These are phyloP conservation scores for Hipparchia semele DNA, from an alignment of 2,888 invertebrate genomes.

Conservation along the genomic window DNA sequence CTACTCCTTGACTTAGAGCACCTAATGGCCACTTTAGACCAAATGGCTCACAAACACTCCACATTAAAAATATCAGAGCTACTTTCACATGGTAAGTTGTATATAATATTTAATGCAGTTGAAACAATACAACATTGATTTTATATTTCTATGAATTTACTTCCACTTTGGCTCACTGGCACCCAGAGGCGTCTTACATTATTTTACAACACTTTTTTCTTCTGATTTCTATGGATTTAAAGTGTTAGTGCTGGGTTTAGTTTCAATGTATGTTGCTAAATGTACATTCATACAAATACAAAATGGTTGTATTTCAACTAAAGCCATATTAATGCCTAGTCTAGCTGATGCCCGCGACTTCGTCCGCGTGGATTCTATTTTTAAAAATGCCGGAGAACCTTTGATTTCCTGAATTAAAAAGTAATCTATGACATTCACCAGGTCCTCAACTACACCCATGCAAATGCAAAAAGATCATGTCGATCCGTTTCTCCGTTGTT, in stretches of 20 bases:
- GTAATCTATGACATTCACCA: too few relatives aligned
- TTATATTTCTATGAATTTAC: slow-evolving; percentile 2
- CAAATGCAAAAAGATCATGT: too few relatives aligned
- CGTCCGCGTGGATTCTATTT: too few relatives aligned
- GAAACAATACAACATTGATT: too few relatives aligned
- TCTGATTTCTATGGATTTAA: not conserved
- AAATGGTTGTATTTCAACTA: not conserved
- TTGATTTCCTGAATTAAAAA: too few relatives aligned
- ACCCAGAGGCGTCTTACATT: not conserved
- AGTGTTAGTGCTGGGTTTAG: not conserved
- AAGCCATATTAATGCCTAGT: not conserved
- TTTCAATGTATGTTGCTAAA: not conserved
- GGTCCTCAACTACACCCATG: too few relatives aligned
- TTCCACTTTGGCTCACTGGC: not conserved
- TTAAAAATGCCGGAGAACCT: too few relatives aligned
- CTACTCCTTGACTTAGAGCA: slow-evolving; percentile 82
- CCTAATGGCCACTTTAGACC: slow-evolving; percentile 82
- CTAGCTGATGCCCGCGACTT: too few relatives aligned
- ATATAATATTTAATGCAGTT: slow-evolving; percentile 21
- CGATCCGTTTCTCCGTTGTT: too few relatives aligned
- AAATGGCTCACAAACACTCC: slow-evolving; percentile 81
- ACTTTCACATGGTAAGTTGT: slow-evolving; percentile 77
- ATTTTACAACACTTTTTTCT: not conserved
- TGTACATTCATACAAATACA: not conserved
- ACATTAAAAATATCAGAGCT: slow-evolving; percentile 80